Evolutionary conservation across 2,113 vertebrate genomes (phyloP).

Genomic region (Colaptes auratus): DNA sequence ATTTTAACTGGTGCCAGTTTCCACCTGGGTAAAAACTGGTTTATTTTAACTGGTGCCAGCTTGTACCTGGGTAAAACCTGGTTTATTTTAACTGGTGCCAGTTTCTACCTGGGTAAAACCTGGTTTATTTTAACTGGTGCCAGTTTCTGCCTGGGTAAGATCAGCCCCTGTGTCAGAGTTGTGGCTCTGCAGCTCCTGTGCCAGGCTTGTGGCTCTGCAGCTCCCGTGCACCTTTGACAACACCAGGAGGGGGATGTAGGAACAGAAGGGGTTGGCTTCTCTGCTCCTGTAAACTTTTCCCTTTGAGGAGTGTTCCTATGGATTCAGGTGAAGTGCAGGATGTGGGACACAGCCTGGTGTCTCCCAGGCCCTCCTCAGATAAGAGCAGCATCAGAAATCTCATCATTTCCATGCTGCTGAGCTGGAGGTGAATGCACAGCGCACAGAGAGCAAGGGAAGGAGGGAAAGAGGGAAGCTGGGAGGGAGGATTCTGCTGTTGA

Average conservation of each 20-base stretch:
- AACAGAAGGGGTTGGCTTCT: conserved; percentile 13
- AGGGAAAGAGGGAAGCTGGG: too few species aligned
- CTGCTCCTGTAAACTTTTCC: background rate
- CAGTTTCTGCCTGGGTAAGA: background rate
- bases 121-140: background rate
- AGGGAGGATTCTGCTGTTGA: accelerated
- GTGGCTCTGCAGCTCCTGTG: too few species aligned
- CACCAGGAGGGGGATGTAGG: background rate
- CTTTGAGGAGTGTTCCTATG: background rate
- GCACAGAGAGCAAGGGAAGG: background rate
- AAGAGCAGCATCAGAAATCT: background rate
- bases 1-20: too few species aligned
- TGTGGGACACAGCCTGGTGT: too few species aligned
- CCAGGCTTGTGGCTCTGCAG: too few species aligned
- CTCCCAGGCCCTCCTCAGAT: background rate
- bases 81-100: too few species aligned
- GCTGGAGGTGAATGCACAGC: accelerated
- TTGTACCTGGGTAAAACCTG: too few species aligned
- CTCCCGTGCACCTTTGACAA: background rate
- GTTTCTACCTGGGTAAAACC: background rate
- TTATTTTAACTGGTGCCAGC: too few species aligned
- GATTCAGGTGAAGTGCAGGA: background rate
- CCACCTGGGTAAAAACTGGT: too few species aligned
- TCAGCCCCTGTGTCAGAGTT: too few species aligned
- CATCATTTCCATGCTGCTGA: accelerated